Evolutionary conservation across 2,113 vertebrate genomes (phyloP), one percentile per base, ranked within the genome.

Genomic region (Ondatra zibethicus): DNA sequence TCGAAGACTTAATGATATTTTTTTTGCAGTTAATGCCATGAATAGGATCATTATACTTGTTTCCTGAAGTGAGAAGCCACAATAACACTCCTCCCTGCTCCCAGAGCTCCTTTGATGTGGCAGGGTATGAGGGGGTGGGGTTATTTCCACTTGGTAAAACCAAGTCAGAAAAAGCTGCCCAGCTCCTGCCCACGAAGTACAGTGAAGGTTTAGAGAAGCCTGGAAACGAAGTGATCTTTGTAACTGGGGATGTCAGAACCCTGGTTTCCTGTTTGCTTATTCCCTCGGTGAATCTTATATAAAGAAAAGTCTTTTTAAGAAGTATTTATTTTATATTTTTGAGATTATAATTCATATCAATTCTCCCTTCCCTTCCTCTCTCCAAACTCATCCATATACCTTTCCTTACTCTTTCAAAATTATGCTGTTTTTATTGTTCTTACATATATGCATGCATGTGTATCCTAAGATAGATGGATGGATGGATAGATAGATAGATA

Each of bases 41-140:
- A 98, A 97, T 98, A 88, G 97, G 94, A 89, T 97, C 93, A 97
- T 97, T 98, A 96, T 97, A 36, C 94, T 97, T 98, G 96, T 95
- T 98, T 97, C 95, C 91, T 97, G 97, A 97, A 97, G 97, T 98
- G 97, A 97, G 97, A 98, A 97, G 97, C 96, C 96, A 96, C 97
- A 97, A 88, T 97, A 96, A 96, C 97, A 94, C 96, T 97, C 97
- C 96, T 97, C 96, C 89, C 82, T 86, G 80, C 91, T 92, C 96
- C 77, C 84, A 88, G 91, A 58, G 66, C 47, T 58, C 42, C 73
- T 97, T 97, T 97, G 96, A 97, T 96, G 95, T 96, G 91, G 95
- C 89, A 87, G 94, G 68, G 92, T 89, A 89, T 95, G 94, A 58
- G 94, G 91, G 84, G 96, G 91, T 73, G 87, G 82, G 75, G 82